Evolutionary conservation across 2,888 invertebrate species (phyloP).

Genomic region (Oscheius myriophilus): DNA sequence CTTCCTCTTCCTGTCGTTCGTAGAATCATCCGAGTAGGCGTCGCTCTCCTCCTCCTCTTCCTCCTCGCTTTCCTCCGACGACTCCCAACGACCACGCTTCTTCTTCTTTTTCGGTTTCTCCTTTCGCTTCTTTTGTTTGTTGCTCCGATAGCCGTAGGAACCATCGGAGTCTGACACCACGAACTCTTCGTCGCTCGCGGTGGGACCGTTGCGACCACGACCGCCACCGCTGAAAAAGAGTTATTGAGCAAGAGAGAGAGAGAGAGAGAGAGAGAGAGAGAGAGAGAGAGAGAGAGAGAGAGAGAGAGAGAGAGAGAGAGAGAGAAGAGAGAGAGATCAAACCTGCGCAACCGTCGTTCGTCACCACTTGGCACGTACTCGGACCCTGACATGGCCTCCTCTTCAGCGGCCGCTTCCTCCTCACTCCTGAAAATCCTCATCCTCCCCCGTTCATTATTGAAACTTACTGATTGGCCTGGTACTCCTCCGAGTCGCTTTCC

Average conservation of each 20-base stretch:
- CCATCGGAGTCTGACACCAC: conserved; percentile 34
- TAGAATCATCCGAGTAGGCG: conserved; percentile 37
- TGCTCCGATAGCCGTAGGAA: conserved; percentile 31
- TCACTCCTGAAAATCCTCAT: conserved; percentile 25
- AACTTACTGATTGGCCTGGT: conserved; percentile 33
- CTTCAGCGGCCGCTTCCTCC: conserved; percentile 37
- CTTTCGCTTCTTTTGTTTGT: conserved; percentile 21
- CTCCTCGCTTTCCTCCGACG: conserved; percentile 1
- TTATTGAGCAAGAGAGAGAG: neutral
- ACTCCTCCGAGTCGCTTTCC: conserved; percentile 44
- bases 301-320: too few relatives aligned
- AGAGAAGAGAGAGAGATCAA: neutral
- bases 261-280: too few relatives aligned
- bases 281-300: neutral
- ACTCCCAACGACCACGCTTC: conserved; percentile 11
- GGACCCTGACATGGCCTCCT: conserved; percentile 33
- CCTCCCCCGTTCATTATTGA: neutral
- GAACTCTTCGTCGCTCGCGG: conserved; percentile 34
- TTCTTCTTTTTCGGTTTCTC: conserved; percentile 30
- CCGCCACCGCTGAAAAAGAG: conserved; percentile 15
- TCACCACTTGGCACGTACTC: conserved; percentile 46
- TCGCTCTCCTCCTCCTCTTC: conserved; percentile 27
- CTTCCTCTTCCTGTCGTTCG: conserved; percentile 24
- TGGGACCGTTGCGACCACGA: conserved; percentile 16
- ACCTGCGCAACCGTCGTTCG: conserved; percentile 27